Base-by-base conservation (phyloP, 30 jellyfish, hydroid and myxozoan genomes). In the Clytia hemisphaerica region DNA sequence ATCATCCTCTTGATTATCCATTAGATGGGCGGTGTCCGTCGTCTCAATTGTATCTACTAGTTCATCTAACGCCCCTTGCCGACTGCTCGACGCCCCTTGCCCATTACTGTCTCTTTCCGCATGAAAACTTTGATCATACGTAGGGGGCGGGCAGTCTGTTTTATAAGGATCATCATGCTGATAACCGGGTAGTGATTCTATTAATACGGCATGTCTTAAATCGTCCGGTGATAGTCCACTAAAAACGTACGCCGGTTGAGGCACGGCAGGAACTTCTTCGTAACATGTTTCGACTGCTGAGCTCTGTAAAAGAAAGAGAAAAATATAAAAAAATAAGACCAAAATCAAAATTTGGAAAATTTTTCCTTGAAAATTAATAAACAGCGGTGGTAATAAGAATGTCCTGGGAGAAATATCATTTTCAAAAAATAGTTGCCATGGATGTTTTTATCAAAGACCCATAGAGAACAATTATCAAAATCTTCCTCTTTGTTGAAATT, bases 261-360 rank as follows among this genome's bases (percentile, higher is more conserved):
- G 98, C 16, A 89, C 69, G 2, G 98, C 98, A 28, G 98, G 95
- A 72, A 75, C 83, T 62, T 89, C 98, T 76, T 89, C 98, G 38
- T 89, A 89, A 58, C 98, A 82, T 22, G 79, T 75, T 58, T 73
- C 95, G 42, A 76, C 93, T 21, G 21, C 49, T 2, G 47, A 35
- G 47, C 59, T 58, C 46, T 26, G 47, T 2, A 36, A 7, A 33
- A 33, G 10, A 15, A 51, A n/a, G 10, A 40, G 15, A 40, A 7
- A 7, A 40, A 40, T 40, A 7, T 40, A 7, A 40, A 40, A 40
- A 7, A 40, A 40, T 40, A 7, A 7, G 10, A 10, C 10, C 53
- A 40, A 10, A 10, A 40, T 40, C 15, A n/a, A 40, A 7, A 40
- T n/a, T 40, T n/a, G n/a, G n/a, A n/a, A n/a, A n/a, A n/a, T n/a